Base-by-base conservation (phyloP, 2,888 invertebrate genomes). In the Cheilosia scutellata region DNA sequence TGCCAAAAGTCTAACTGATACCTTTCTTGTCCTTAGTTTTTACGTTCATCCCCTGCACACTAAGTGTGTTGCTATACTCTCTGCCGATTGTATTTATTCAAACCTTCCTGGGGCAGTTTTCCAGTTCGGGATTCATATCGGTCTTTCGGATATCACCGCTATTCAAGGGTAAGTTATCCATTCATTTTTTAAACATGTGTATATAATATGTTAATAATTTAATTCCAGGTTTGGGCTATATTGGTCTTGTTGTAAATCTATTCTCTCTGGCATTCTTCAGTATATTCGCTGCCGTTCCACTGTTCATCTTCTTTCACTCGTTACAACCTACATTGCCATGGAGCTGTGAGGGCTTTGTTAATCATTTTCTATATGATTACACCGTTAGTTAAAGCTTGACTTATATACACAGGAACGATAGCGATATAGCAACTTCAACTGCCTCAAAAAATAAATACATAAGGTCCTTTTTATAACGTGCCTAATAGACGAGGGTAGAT, bases 51-150 rank as follows among this genome's bases (percentile, higher is more conserved):
- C 9, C 25, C 1, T 51, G 57, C 60, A 0, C 68, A 0, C 0
- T 65, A 0, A 57, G 31, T 27, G 5, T 49, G 0, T 4, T 55
- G 16, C 0, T 51, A 3, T 72, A 29, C 40, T 40, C 16, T 33
- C 42, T n/a, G 20, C 97, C 97, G 0, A 93, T 97, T 87, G 96
- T 97, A 89, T 96, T 96, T 90, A 93, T 97, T 93, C 97, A 97
- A 92, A 95, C 96, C 0, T 95, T 95, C 3, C 93, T 97, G 88
- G 97, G 97, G 58, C 97, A 97, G 90, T 96, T 96, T 91, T 94
- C 96, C 53, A 95, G 95, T 88, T 94, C 95, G 65, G 96, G 96
- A 89, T 96, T 96, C 88, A 94, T 96, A 88, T 95, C 96, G 20
- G 94, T 96, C 74, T 96, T 96, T 93, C 95, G 95, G 89, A 95